Evolutionary conservation across 2,797 vertebrate genomes (phyloP), one percentile per base, ranked within the genome.

Genomic region (Agapornis canus): DNA sequence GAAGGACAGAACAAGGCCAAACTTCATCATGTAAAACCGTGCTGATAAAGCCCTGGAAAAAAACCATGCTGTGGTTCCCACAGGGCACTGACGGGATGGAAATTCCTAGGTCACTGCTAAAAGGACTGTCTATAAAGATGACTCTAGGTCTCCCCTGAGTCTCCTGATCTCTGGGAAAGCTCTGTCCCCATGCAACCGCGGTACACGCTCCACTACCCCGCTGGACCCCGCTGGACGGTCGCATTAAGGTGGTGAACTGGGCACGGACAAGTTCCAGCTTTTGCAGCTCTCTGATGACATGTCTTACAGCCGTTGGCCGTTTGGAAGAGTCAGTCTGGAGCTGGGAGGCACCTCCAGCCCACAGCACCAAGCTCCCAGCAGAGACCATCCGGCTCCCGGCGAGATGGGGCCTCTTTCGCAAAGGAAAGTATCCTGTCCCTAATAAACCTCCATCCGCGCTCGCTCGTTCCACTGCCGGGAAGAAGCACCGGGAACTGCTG

Each of bases 401-500:
- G 1, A 5, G 11, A 25, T 9, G 7, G 45, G 12, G 32, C 17
- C n/a, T 35, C 26, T 26, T 22, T 11, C 76, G 10, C 20, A 5
- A 9, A 39, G 17, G 31, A 35, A 12, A 49, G 51, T n/a, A 11
- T 14, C 31, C 23, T 22, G 23, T 3, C 16, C 31, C 59, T n/a
- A 2, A 21, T 4, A 31, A 16, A 14, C 13, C 77, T 13, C 78
- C 66, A 2, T 5, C 57, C 1, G 0, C 2, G 23, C 61, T 32
- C 11, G 11, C 45, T 26, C 49, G 13, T 27, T 17, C 63, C 54
- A 1, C 72, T 1, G 54, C 66, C 6, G 25, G 39, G 35, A 26
- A 10, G 31, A 10, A 35, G 3, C 51, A 1, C 14, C 8, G 29
- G 51, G 11, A 25, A 3, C 31, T 6, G 61, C 0, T 1, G 35